A percentile compares a stretch with the other conserved stretches of the same genome.
phyloP scores from a whole-genome alignment of 2,888 invertebrate genomes.

The Parascotia fuliginaria region DNA sequence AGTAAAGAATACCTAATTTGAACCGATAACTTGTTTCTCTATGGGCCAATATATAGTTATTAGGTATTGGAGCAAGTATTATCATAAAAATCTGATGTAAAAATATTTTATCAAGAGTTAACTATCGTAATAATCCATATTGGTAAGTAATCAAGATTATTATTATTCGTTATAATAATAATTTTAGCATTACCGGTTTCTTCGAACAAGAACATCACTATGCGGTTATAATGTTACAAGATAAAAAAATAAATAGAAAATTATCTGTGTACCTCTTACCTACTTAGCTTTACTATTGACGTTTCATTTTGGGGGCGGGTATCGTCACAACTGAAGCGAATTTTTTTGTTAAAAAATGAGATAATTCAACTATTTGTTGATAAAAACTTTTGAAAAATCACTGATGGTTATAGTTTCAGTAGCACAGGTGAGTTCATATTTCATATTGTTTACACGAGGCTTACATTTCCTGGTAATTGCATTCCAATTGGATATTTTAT shows the following conservation, averaged over 20 bases:
- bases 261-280: slow-evolving; percentile 5
- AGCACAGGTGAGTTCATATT: slow-evolving; percentile 54
- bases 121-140: no score
- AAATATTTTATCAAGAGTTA: no score
- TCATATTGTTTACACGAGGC: slow-evolving; percentile 3
- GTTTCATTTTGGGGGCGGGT: slow-evolving; percentile 81
- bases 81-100: no score
- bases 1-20: no score
- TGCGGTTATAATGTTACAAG: slow-evolving; percentile 1
- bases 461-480: slow-evolving; percentile 14
- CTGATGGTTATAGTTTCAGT: slow-evolving; percentile 51
- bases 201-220: neutral
- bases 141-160: neutral
- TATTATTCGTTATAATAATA: neutral
- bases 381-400: slow-evolving; percentile 26
- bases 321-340: slow-evolving; percentile 51
- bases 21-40: no score
- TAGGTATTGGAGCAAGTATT: no score
- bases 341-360: slow-evolving; percentile 56
- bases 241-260: neutral
- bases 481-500: slow-evolving; percentile 44
- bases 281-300: slow-evolving; percentile 53
- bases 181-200: neutral
- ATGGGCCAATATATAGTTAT: no score
- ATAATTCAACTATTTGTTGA: slow-evolving; percentile 37